Conservation (phyloP, 2,888 invertebrate species). For the Trilocha varians region DNA sequence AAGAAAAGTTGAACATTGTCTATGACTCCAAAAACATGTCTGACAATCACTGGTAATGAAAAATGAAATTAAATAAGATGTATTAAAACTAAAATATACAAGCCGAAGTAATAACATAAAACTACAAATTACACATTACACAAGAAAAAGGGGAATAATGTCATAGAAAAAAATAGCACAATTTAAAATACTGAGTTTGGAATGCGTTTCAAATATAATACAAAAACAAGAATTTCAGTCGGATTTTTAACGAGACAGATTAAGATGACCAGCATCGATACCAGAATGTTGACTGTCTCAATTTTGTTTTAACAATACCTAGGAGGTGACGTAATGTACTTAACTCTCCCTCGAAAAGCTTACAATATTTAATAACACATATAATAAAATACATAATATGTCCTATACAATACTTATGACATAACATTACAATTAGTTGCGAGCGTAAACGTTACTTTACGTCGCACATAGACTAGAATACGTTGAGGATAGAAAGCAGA, state of each 20-base stretch:
- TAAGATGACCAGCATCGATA: conserved; percentile 54
- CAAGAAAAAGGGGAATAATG: too few relatives aligned
- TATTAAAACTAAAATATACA: conserved; percentile 9
- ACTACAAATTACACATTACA: too few relatives aligned
- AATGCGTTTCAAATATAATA: conserved; percentile 53
- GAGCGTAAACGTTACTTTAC: conserved; percentile 54
- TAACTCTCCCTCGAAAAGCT: conserved; percentile 52
- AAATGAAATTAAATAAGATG: conserved; percentile 9
- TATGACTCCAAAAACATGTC: conserved; percentile 2
- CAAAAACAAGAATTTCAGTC: conserved; percentile 43
- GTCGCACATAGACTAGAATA: conserved; percentile 71
- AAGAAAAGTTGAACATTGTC: not conserved
- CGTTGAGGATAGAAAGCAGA: conserved; percentile 72
- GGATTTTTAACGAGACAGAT: conserved; percentile 34
- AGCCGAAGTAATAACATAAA: too few relatives aligned
- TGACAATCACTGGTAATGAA: conserved; percentile 2
- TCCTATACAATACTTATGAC: conserved; percentile 55
- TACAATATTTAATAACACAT: conserved; percentile 60
- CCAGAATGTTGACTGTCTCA: conserved; percentile 33
- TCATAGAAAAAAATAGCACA: conserved; percentile 39
- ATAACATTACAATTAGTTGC: conserved; percentile 66
- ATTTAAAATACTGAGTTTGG: conserved; percentile 59
- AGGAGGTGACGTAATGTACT: conserved; percentile 63
- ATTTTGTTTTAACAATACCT: conserved; percentile 33
- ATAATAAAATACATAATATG: conserved; percentile 51